phyloP scores from a whole-genome alignment of 2,113 vertebrate species.

The Apteryx mantelli region DNA sequence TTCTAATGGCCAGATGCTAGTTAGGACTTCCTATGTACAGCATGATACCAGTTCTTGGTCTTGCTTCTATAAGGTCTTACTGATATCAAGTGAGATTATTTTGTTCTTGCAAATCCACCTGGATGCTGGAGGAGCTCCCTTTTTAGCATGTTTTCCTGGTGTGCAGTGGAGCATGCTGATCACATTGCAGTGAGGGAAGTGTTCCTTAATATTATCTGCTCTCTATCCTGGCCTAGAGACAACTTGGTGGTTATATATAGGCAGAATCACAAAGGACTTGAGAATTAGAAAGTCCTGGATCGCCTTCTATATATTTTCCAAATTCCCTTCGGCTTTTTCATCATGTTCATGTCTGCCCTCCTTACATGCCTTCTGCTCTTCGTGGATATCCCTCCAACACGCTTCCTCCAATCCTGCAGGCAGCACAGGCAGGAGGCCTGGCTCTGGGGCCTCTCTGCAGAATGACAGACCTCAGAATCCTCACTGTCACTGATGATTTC shows the following conservation, averaged over 20 bases:
- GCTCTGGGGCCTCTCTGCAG: neutral
- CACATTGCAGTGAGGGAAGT: neutral
- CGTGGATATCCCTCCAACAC: neutral
- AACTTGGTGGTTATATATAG: neutral
- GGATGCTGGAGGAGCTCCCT: neutral
- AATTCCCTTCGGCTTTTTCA: neutral
- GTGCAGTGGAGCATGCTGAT: accelerated
- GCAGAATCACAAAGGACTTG: neutral
- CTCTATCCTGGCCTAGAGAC: neutral
- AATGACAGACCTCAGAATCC: neutral
- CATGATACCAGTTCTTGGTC: neutral
- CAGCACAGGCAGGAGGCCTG: neutral
- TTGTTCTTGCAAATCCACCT: accelerated
- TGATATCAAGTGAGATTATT: neutral
- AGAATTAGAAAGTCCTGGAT: neutral
- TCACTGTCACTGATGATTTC: neutral
- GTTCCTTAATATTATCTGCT: neutral
- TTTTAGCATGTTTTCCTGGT: neutral
- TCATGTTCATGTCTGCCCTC: neutral
- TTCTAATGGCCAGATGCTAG: neutral
- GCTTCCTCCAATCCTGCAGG: accelerated
- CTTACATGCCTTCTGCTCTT: neutral
- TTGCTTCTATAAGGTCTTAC: neutral
- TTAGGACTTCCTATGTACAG: accelerated
- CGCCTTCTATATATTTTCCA: neutral